Base-by-base conservation (phyloP, 2,113 vertebrate genomes). In the Chrysemys picta region DNA sequence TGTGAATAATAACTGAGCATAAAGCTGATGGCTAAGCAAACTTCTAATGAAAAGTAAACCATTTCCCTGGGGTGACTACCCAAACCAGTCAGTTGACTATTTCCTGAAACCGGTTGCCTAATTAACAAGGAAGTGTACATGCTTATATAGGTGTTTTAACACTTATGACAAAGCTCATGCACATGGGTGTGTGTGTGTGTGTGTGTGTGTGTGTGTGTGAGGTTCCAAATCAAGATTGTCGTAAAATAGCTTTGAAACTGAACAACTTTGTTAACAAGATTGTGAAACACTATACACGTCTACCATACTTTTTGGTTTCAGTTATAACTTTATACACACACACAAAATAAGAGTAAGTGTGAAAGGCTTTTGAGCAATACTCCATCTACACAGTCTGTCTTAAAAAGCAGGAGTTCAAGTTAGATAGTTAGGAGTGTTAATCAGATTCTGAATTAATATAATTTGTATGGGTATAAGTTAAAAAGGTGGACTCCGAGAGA, bases 271-370 rank as follows among this genome's bases (percentile, higher is more conserved):
- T 6, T 83, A 56, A 8, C 45, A 92, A 93, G 38, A 17, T 25
- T 72, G 0, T 45, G 50, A 83, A 87, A 85, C 9, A 83, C n/a
- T 9, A 38, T 53, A 5, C 21, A 83, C 25, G 81, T 5, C 24
- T 49, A 91, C 1, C 1, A 80, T 47, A 53, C 4, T 78, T 10
- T 75, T 0, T 1, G 83, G 3, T 24, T 87, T 50, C 42, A 47
- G 27, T 59, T 59, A 29, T 59, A 11, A 59, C 25, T 59, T 59
- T 59, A 59, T 59, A 59, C 57, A 59, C 27, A 59, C 27, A 29
- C 5, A 12, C 57, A 29, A 29, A 59, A 59, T 29, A 29, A 29
- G 5, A 27, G 10, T 25, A 8, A 84, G 25, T 24, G 14, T 27
- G 8, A 27, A 27, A 11, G 22, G 7, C 50, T 69, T 35, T 65